These are phyloP conservation scores for Spongia lamella DNA, from an alignment of 37 sponge, comb jelly and placozoan species.

Conservation along the genomic window DNA sequence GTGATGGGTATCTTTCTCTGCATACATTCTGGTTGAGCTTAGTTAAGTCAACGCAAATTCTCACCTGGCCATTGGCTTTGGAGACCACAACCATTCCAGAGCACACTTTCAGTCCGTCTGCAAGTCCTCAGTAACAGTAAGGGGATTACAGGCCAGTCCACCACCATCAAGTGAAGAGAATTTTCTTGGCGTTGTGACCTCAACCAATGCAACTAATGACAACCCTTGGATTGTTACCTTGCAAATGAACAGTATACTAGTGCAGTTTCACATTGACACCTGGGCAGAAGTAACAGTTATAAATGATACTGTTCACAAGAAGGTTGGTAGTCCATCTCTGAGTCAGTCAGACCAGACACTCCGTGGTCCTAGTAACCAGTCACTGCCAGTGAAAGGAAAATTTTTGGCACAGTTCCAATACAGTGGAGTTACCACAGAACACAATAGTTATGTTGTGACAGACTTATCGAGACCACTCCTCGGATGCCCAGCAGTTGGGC, in stretches of 20 bases:
- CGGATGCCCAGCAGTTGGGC: slow-evolving; percentile 38
- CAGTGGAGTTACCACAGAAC: neutral
- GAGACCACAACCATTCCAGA: too few relatives aligned
- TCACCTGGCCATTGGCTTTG: too few relatives aligned
- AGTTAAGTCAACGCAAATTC: too few relatives aligned
- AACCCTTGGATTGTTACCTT: slow-evolving; percentile 11
- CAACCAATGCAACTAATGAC: neutral
- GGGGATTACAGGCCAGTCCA: too few relatives aligned
- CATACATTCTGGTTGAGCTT: too few relatives aligned
- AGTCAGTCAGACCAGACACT: neutral
- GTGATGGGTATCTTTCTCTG: too few relatives aligned
- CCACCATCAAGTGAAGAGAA: neutral
- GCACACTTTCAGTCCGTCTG: too few relatives aligned
- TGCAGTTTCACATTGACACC: slow-evolving; percentile 17
- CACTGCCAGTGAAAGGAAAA: neutral
- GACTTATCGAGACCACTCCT: slow-evolving; percentile 15
- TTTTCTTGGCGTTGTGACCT: neutral
- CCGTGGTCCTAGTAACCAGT: neutral
- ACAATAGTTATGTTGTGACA: slow-evolving; percentile 18
- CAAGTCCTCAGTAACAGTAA: too few relatives aligned
- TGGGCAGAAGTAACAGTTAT: slow-evolving; percentile 26
- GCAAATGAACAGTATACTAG: neutral
- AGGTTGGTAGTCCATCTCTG: neutral
- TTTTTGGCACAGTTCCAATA: neutral
- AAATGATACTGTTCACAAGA: neutral